Evolutionary conservation across 2,888 invertebrate genomes (phyloP), one percentile per base, ranked within the genome.

Genomic region (Temnothorax ravouxi): DNA sequence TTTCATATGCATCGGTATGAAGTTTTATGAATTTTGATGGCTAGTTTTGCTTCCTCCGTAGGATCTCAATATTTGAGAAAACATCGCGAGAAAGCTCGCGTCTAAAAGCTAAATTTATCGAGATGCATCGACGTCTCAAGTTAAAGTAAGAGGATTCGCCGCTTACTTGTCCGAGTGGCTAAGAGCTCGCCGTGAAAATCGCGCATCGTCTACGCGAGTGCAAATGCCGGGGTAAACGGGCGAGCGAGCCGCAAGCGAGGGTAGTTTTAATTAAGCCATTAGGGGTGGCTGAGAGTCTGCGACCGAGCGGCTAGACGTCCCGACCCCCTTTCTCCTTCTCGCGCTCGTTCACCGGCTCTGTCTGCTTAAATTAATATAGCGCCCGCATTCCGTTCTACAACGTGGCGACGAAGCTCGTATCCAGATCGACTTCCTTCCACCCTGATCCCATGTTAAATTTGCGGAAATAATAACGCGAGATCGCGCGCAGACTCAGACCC

Each of bases 181-280:
- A 34, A 47, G 44, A 69, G 59, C 41, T 56, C 8, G 50, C n/a
- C 50, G 64, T 50, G 66, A 25, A 54, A 77, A 69, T 69, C 47
- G 79, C 47, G 21, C 34, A 54, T 77, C 76, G 66, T 67, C 83
- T 89, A 86, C 84, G 84, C 86, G 84, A 84, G 34, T 81, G 84
- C 86, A 88, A 84, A 84, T 84, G 74, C 80, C 61, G 59, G 72
- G 81, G 86, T 90, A 88, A 90, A 90, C 86, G 88, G 84, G 83
- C 85, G 89, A 87, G 83, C 85, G 89, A 87, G 86, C 86, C 84
- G 87, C 89, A 88, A 88, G 88, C 86, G 91, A 94, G 94, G 94
- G 94, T 94, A 91, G 93, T 94, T 94, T 94, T 94, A 94, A 94
- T 94, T 94, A 94, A 94, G 94, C 93, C 94, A 94, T 94, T 94